phyloP scores from a whole-genome alignment of 2,888 invertebrate genomes.

The Cheilosia impressa region DNA sequence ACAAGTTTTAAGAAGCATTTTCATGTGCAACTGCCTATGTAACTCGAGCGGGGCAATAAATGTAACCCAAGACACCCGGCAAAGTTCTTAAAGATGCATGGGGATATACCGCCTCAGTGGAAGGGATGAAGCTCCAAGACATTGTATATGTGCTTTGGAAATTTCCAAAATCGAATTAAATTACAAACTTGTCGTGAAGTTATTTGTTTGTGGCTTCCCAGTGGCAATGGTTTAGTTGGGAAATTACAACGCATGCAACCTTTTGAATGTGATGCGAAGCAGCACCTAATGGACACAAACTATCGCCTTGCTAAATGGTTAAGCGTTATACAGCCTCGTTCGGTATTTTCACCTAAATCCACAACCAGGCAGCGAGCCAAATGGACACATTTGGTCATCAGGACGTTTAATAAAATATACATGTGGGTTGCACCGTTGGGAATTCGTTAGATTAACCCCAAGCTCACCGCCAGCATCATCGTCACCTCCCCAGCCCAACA shows the following conservation, averaged over 20 bases:
- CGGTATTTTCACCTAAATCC: background rate
- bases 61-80: conserved; percentile 51
- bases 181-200: conserved; percentile 62
- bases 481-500: conserved; percentile 49
- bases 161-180: conserved; percentile 70
- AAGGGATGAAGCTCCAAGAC: conserved; percentile 10
- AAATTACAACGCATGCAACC: background rate
- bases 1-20: conserved; percentile 75
- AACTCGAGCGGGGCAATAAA: conserved; percentile 42
- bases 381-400: conserved; percentile 44
- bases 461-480: conserved; percentile 64
- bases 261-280: background rate
- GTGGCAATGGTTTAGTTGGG: conserved; percentile 7
- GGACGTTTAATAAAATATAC: conserved; percentile 62
- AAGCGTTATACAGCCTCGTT: background rate
- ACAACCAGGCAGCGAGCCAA: background rate
- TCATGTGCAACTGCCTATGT: conserved; percentile 75
- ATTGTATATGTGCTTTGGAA: conserved; percentile 31
- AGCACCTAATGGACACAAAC: background rate
- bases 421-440: conserved; percentile 67
- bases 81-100: conserved; percentile 54
- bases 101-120: conserved; percentile 2
- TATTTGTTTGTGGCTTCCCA: conserved; percentile 64
- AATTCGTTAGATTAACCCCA: conserved; percentile 68
- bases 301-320: background rate